Base-by-base conservation (phyloP, 2,888 invertebrate genomes). In the Melanotus villosus region DNA sequence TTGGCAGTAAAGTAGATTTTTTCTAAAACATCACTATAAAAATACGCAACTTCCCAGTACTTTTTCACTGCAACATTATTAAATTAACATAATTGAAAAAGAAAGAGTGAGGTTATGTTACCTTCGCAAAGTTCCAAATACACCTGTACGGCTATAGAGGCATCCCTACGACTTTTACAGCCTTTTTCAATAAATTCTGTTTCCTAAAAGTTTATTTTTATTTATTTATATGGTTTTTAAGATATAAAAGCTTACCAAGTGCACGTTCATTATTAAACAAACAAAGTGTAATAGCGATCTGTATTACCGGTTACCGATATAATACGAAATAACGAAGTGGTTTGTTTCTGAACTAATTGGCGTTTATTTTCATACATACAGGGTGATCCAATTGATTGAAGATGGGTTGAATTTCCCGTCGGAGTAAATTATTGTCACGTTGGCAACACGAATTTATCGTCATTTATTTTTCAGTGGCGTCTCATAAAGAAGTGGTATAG, bases 41-140 rank as follows among this genome's bases (percentile, higher is more conserved):
- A 81, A 73, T 87, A 87, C 32, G 84, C 77, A 1, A 88, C 84
- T 73, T 87, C 82, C 84, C 86, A 86, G 59, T 86, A 85, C 71
- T 80, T 80, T 74, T 84, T 87, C 16, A 84, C 84, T 85, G 19
- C 19, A 45, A 62, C n/a, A n/a, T n/a, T n/a, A 59, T 16, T 60
- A 36, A 23, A 38, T 45, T 7, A 36, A 73, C 64, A 47, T 78
- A 65, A 63, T 41, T 23, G 38, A 50, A 52, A 45, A 56, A 10
- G 1, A 6, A 5, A 36, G 16, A 36, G 26, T 19, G 18, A 50
- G 47, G 23, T 63, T 41, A 52, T 19, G n/a, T 64, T 83, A 89
- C 89, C 88, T 84, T 88, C 87, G 72, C 85, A 85, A 41, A 90
- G 78, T 76, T 90, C 88, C 47, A 87, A 81, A 75, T 87, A 89